phyloP scores from a whole-genome alignment of 1,140 invertebrate species.

The Aplysia californica region DNA sequence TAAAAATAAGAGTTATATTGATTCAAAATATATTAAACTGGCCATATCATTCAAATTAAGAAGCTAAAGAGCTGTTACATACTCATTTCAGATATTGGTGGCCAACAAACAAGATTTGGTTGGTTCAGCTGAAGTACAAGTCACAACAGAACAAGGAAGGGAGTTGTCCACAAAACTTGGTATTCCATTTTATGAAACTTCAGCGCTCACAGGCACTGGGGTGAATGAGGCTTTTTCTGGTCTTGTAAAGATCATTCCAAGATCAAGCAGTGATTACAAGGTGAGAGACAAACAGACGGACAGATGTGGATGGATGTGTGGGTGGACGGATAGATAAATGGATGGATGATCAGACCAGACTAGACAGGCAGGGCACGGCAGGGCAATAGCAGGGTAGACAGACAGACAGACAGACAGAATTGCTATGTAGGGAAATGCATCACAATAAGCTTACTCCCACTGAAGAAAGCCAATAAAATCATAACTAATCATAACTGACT shows the following conservation, averaged over 20 bases:
- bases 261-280: conserved; percentile 40
- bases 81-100: conserved; percentile 85
- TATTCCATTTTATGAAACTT: conserved; percentile 97
- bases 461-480: too few species aligned
- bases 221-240: conserved; percentile 98
- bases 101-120: conserved; percentile 96
- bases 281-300: conserved; percentile 27
- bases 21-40: too few species aligned
- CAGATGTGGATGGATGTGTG: not conserved
- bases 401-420: not conserved
- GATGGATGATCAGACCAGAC: not conserved
- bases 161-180: conserved; percentile 89
- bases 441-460: not conserved
- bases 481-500: too few species aligned
- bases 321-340: too few species aligned
- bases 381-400: not conserved
- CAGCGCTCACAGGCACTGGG: conserved; percentile 95
- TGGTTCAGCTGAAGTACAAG: conserved; percentile 83
- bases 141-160: conserved; percentile 80
- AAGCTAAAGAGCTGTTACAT: too few species aligned
- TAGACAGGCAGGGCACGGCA: not conserved
- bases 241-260: conserved; percentile 97
- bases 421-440: not conserved
- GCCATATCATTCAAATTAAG: too few species aligned
- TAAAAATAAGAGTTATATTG: too few species aligned